phyloP scores from a whole-genome alignment of 2,888 invertebrate species.

The Abscondita cerata region DNA sequence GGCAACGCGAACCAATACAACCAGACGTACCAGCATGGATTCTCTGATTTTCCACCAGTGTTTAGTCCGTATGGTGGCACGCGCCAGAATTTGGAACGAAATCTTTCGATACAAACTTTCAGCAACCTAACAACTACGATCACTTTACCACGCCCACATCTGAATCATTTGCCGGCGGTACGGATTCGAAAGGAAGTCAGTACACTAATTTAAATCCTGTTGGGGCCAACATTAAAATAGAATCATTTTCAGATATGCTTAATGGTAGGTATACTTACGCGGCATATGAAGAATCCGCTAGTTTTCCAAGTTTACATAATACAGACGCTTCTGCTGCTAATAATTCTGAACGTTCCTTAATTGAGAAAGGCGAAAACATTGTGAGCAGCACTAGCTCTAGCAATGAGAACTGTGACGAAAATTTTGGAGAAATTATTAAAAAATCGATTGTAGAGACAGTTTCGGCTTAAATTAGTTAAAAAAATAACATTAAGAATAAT shows the following conservation, averaged over 20 bases:
- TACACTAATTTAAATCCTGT: constrained; percentile 75
- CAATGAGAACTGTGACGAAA: constrained; percentile 68
- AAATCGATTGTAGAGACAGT: constrained; percentile 92
- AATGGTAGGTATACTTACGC: constrained; percentile 64
- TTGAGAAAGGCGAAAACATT: constrained; percentile 45
- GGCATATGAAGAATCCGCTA: constrained; percentile 60
- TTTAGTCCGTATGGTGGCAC: constrained; percentile 60
- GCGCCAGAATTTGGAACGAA: constrained; percentile 53
- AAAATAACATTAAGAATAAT: constrained; percentile 16
- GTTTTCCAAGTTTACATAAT: constrained; percentile 44
- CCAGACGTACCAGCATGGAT: constrained; percentile 50
- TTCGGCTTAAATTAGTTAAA: constrained; percentile 68
- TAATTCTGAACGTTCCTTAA: constrained; percentile 31
- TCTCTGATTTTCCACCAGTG: constrained; percentile 58
- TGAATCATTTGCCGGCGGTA: constrained; percentile 54
- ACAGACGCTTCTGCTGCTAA: constrained; percentile 37
- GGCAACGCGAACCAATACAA: constrained; percentile 52
- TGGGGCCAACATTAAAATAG: constrained; percentile 72
- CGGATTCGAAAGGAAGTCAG: constrained; percentile 63
- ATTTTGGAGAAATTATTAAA: constrained; percentile 91
- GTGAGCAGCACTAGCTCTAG: constrained; percentile 45
- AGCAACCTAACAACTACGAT: constrained; percentile 62
- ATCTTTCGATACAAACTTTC: constrained; percentile 58
- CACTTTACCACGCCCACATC: constrained; percentile 62
- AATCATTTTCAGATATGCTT: constrained; percentile 70